Evolutionary conservation across 1,140 invertebrate species (phyloP), one percentile per base, ranked within the genome.

Genomic region (Drosophila littoralis): DNA sequence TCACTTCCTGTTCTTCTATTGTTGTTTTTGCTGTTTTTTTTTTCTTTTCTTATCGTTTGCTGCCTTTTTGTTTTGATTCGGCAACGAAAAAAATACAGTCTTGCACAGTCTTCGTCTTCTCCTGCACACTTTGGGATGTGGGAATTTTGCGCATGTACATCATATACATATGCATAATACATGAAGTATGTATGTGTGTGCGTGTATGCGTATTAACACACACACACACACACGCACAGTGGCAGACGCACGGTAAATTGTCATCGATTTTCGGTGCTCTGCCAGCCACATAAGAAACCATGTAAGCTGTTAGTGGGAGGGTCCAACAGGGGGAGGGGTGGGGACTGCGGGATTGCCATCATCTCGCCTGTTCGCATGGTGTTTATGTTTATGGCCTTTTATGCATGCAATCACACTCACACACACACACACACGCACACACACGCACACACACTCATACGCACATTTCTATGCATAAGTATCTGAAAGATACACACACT

Each of bases 141-240:
- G 66, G 79, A 83, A 86, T 79, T 86, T 86, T 86, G 83, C 83
- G 83, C 83, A 86, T 86, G 83, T 86, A 86, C 82, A 88, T 59
- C 80, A 77, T 68, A 82, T 77, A 86, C 72, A 22, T 22, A 22
- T 22, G 3, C 22, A 86, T 86, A 88, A 88, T 81, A 73, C 72
- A 81, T 86, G 77, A 86, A 36, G 35, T 51, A 54, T 12, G 35
- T 51, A 54, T 12, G 46, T 33, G 13, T 46, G 12, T 48, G 5
- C 22, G 7, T 46, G 28, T 61, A 28, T 54, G 66, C 52, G 48
- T 77, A 61, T 60, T 13, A 59, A 45, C 33, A 38, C 12, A 58
- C 35, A 40, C 17, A 50, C 60, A 63, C 54, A 71, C 46, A 63
- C 65, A 73, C 54, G 7, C 10, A 42, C 6, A 52, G 55, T 60